Base-by-base conservation (phyloP, 92 coral and sea anemone genomes). In the Heliopora coerulea region DNA sequence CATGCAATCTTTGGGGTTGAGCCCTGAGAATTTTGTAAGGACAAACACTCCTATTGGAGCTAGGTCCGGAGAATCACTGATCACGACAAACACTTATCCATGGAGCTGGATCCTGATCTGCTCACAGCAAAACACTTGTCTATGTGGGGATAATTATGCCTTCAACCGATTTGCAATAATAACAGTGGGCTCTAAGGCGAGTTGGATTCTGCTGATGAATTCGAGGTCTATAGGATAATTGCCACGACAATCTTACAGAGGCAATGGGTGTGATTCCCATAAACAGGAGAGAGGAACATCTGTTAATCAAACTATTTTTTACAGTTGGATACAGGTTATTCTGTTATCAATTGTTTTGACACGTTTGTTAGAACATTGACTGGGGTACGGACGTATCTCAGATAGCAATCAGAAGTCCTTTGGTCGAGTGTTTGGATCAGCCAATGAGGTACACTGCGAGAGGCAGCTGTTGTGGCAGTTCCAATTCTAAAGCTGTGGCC, bases 221-320 rank as follows among this genome's bases (percentile, higher is more conserved):
- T 37, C 4, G 42, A 37, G 42, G 42, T 37, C 42, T 37, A 50
- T 50, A 6, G 21, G 58, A 17, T 17, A 42, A 48, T 42, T 63
- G 50, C 49, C 70, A 21, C 81, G 70, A 46, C 60, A 76, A 29
- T 58, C 65, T 11, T 57, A 74, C 68, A 18, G 24, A 59, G n/a
- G n/a, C n/a, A n/a, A n/a, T n/a, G 81, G 60, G 73, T 61, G 69
- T 61, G 67, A 65, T 67, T 72, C 81, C 67, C 69, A 57, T 60
- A 52, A 70, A 75, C 65, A 42, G 59, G 33, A 11, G 37, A 59
- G n/a, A n/a, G n/a, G n/a, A n/a, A n/a, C n/a, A n/a, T n/a, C n/a
- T n/a, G n/a, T n/a, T n/a, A n/a, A n/a, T n/a, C n/a, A n/a, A n/a
- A n/a, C n/a, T n/a, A n/a, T n/a, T n/a, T n/a, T n/a, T n/a, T n/a